These are phyloP conservation scores for Lycorma delicatula DNA, from an alignment of 1,140 invertebrate genomes.

Conservation along the genomic window DNA sequence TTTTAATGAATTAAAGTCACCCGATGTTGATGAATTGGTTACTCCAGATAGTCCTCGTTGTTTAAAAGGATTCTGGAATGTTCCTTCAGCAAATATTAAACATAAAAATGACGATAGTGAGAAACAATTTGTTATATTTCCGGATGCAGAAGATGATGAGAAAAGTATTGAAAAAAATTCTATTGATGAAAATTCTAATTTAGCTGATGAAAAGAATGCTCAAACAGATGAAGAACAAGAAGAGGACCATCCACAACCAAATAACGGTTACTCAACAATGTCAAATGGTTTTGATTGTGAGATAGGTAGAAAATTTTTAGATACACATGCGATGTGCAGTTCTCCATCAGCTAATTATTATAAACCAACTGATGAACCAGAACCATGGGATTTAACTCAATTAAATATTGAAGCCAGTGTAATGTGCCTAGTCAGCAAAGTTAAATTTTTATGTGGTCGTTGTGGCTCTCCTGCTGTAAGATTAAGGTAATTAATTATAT, in stretches of 20 bases:
- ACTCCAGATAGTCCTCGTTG: slow-evolving; percentile 50
- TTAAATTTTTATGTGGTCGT: slow-evolving; percentile 63
- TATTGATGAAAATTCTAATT: slow-evolving; percentile 25
- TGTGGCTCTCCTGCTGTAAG: slow-evolving; percentile 62
- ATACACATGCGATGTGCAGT: slow-evolving; percentile 63
- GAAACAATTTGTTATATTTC: slow-evolving; percentile 40
- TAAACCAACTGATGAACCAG: slow-evolving; percentile 71
- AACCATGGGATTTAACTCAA: slow-evolving; percentile 81
- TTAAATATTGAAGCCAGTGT: slow-evolving; percentile 83
- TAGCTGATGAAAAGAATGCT: background rate
- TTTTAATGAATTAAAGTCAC: slow-evolving; percentile 55
- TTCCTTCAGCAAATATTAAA: slow-evolving; percentile 21
- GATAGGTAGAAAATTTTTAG: slow-evolving; percentile 46
- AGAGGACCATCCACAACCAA: too few species aligned
- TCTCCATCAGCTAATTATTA: slow-evolving; percentile 74
- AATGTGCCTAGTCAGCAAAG: slow-evolving; percentile 74
- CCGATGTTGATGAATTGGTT: slow-evolving; percentile 61
- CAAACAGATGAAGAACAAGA: background rate
- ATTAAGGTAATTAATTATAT: slow-evolving; percentile 36
- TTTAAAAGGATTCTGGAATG: slow-evolving; percentile 24
- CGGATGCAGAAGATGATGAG: slow-evolving; percentile 35
- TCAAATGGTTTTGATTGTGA: slow-evolving; percentile 29
- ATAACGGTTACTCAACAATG: slow-evolving; percentile 17
- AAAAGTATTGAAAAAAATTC: slow-evolving; percentile 15
- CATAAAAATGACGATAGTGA: slow-evolving; percentile 30